Percentiles rank a stretch among this genome's conserved stretches.
Conservation (phyloP, 2,888 invertebrate genomes). For the Drosophila demipolita region DNA sequence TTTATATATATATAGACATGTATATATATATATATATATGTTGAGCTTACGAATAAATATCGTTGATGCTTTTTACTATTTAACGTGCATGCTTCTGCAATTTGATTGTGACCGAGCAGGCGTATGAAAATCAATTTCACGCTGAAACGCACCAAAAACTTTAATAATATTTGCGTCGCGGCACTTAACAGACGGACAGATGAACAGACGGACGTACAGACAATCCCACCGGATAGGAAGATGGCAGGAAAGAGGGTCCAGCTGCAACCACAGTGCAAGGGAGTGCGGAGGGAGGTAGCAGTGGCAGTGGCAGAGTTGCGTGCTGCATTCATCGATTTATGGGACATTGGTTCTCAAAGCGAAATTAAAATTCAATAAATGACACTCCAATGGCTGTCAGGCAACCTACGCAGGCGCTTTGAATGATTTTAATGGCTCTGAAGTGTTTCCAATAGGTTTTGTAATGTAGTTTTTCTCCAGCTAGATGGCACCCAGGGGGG, state of each 20-base stretch:
- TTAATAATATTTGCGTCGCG: constrained; percentile 81
- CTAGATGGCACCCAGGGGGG: constrained; percentile 1
- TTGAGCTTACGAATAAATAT: constrained; percentile 40
- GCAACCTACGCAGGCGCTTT: constrained; percentile 60
- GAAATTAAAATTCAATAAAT: constrained; percentile 76
- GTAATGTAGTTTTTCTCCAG: constrained; percentile 29
- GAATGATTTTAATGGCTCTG: constrained; percentile 61
- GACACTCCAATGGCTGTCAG: constrained; percentile 62
- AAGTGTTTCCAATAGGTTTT: constrained; percentile 42
- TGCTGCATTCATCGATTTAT: constrained; percentile 69
- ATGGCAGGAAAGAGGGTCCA: constrained; percentile 38
- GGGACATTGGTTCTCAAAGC: constrained; percentile 63
- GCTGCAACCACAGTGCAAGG: constrained; percentile 28
- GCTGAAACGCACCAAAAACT: constrained; percentile 82
- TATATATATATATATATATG: constrained; percentile 4
- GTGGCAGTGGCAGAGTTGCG: constrained; percentile 33
- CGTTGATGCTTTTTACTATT: constrained; percentile 63
- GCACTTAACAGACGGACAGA: constrained; percentile 69
- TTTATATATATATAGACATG: not conserved
- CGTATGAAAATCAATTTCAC: constrained; percentile 81
- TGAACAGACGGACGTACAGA: constrained; percentile 10
- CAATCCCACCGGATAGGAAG: constrained; percentile 33
- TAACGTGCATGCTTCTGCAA: constrained; percentile 80
- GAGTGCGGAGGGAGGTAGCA: not conserved
- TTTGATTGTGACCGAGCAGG: constrained; percentile 81